phyloP scores from a whole-genome alignment of 2,113 vertebrate species.

The Cyanocitta stelleri region DNA sequence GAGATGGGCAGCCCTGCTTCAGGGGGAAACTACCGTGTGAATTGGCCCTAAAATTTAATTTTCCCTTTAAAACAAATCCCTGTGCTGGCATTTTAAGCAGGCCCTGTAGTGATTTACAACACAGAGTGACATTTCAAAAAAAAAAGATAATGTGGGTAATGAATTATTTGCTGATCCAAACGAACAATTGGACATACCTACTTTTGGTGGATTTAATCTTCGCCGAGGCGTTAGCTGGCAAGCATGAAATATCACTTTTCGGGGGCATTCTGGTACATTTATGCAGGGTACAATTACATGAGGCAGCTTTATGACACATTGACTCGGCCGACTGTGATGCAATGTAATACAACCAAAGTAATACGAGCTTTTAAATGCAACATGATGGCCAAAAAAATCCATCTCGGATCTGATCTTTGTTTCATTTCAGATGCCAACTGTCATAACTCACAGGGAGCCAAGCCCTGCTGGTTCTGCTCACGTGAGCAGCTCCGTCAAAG shows the following conservation, averaged over 20 bases:
- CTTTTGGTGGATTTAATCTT: conserved; percentile 51
- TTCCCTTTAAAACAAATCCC: background rate
- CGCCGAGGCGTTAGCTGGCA: conserved; percentile 13
- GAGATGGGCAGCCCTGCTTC: background rate
- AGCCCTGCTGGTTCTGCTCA: background rate
- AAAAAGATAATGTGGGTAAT: conserved; percentile 43
- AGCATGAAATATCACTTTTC: conserved; percentile 49
- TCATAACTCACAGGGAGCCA: background rate
- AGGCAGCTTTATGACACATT: conserved; percentile 57
- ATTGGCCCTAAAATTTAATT: conserved; percentile 18
- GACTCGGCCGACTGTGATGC: conserved; percentile 16
- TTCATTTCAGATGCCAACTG: conserved; percentile 33
- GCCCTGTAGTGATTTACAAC: conserved; percentile 7
- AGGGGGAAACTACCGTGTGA: background rate
- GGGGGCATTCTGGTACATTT: conserved; percentile 48
- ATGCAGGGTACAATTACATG: conserved; percentile 48
- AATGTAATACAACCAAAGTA: conserved; percentile 55
- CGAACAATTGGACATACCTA: conserved; percentile 57
- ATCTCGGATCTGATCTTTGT: conserved; percentile 22
- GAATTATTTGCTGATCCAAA: conserved; percentile 58
- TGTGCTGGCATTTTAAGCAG: background rate
- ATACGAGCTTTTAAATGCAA: conserved; percentile 64
- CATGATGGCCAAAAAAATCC: conserved; percentile 52
- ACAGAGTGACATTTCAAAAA: background rate
- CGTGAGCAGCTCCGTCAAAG: background rate